Conservation (phyloP, 2,113 vertebrate genomes). For the Lasiurus cinereus region DNA sequence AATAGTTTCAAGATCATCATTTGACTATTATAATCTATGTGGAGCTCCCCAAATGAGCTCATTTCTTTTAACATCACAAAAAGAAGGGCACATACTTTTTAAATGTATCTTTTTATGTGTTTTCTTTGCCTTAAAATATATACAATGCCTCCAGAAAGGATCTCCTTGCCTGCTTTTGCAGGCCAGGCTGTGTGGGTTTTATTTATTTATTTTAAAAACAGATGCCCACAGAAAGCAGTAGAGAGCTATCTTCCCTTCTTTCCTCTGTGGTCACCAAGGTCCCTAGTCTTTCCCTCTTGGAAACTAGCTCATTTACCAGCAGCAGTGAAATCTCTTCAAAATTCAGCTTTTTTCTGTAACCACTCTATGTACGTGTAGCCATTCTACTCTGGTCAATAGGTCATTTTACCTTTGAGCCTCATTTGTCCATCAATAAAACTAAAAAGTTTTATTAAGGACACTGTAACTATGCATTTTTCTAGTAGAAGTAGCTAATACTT, state of each 20-base stretch:
- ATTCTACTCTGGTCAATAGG: slow-evolving; percentile 1
- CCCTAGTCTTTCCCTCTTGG: not conserved
- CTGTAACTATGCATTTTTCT: slow-evolving; percentile 49
- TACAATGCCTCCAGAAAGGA: not conserved
- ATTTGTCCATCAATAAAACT: slow-evolving; percentile 39
- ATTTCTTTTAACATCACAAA: slow-evolving; percentile 32
- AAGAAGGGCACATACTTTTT: not conserved
- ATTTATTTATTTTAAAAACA: not conserved
- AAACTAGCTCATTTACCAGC: not conserved
- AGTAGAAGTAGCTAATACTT: not conserved
- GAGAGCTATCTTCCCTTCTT: not conserved
- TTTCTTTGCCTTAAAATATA: slow-evolving; percentile 38
- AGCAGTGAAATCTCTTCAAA: not conserved
- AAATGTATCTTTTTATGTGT: not conserved
- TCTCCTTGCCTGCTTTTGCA: not conserved
- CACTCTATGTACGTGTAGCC: not conserved
- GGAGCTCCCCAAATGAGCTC: not conserved
- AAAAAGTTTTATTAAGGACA: slow-evolving; percentile 51
- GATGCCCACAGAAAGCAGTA: slow-evolving; percentile 42
- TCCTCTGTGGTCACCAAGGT: not conserved
- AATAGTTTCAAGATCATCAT: not conserved
- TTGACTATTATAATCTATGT: not conserved
- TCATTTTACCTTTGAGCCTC: slow-evolving; percentile 59
- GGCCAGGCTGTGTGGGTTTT: not conserved
- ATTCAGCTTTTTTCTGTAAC: slow-evolving; percentile 19